Base-by-base conservation (phyloP, 2,888 invertebrate genomes). In the Exephanes ischioxanthus region DNA sequence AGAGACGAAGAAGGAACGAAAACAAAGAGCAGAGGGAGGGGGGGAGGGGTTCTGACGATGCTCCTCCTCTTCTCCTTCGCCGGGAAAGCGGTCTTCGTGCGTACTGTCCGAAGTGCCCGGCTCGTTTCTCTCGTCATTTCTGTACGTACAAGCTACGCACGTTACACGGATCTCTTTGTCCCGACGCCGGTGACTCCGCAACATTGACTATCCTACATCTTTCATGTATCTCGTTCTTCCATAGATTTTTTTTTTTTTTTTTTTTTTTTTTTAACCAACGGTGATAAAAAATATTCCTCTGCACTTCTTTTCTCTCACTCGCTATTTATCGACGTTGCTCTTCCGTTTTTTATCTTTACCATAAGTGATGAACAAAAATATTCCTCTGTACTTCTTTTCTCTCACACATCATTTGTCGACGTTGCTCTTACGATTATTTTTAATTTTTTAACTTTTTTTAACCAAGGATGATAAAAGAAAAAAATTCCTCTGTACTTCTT, bases 1-100 rank as follows among this genome's bases (percentile, higher is more conserved):
- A 53, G 51, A 77, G 53, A 77, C 63, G 53, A 66, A 77, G 53
- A 66, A 76, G 66, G 41, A 22, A 53, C n/a, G 67, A 53, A 53
- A 37, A 77, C 63, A 30, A 45, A 66, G 51, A 33, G n/a, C 0
- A 14, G 41, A 1, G 11, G 58, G 14, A 26, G 26, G 7, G 58
- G 3, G 22, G 58, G 55, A 55, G 26, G 7, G 14, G 26, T 22
- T 19, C 63, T 19, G 73, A 73, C 30, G 66, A 5, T 51, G 26
- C 37, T 61, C 19, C 63, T 33, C 19, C 63, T 76, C 76, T 33
- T 33, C 66, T 33, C 4, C 37, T 37, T 66, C 33, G 67, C 26
- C 79, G 78, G 81, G 80, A 78, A 85, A 85, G 75, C 75, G 81
- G 70, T 81, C 70, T 75, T 81, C 75, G 75, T 79, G 75, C 78